Evolutionary conservation across 1,140 invertebrate genomes (phyloP), one percentile per base, ranked within the genome.

Genomic region (Odontomachus brunneus): DNA sequence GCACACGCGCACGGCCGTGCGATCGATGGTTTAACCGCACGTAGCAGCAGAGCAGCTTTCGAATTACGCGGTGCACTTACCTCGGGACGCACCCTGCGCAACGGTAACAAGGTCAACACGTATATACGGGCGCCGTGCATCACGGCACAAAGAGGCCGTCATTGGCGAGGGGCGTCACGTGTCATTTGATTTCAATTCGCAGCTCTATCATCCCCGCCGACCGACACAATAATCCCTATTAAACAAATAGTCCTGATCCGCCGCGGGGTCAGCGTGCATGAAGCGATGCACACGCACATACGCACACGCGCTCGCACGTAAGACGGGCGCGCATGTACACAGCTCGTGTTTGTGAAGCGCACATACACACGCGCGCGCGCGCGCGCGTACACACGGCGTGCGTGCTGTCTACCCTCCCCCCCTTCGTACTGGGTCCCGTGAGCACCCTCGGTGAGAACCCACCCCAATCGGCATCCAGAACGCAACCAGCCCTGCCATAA

Each of bases 221-320:
- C 67, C 74, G 75, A 89, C 75, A 89, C 91, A 91, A 92, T 92
- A 91, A 92, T 89, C 89, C 86, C 91, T 88, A 92, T 93, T 93
- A 92, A 92, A 92, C 90, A 92, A 92, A 92, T 92, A 92, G 88
- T 86, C 73, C 59, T 38, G 84, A 89, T 87, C 78, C 63, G 55
- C 29, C 49, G 22, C 57, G 24, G 33, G 63, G 57, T 63, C 67
- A 73, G 24, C 51, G 38, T 67, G 69, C 84, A 33, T 83, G 49
- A 59, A 29, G 51, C 26, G 15, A 22, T 29, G 29, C 19, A 51
- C 14, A 44, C 59, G 15, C 29, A 51, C 59, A 29, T 33, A 5
- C 17, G 12, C 48, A 14, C 33, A n/a, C 63, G 33, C 60, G 72
- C 22, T 44, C 17, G 33, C 11, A 57, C 71, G 59, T 75, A 62